Evolutionary conservation across 1,140 invertebrate genomes (phyloP).

Genomic region (Orchesella cincta): DNA sequence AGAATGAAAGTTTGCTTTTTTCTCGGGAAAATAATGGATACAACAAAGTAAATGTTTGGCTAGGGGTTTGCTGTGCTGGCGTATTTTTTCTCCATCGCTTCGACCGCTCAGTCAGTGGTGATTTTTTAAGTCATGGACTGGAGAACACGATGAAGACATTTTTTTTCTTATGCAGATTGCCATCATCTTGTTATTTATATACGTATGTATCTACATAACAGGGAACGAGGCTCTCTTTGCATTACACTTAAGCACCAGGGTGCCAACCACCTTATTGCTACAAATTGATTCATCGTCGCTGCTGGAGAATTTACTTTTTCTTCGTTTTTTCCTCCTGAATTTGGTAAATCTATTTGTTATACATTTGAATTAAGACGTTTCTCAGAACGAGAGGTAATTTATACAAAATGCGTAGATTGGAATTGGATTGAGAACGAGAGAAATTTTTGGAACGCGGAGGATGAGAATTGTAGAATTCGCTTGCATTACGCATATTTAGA

Average conservation of each 20-base stretch:
- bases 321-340: neutral
- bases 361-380: neutral
- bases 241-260: slow-evolving; percentile 1
- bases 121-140: neutral
- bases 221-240: neutral
- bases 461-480: no score
- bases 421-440: no score
- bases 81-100: neutral
- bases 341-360: neutral
- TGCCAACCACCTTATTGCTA: slow-evolving; percentile 27
- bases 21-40: neutral
- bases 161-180: slow-evolving; percentile 19
- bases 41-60: neutral
- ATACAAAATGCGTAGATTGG: no score
- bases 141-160: slow-evolving; percentile 3
- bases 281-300: slow-evolving; percentile 20
- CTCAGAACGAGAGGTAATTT: no score
- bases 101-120: neutral
- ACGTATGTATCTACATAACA: neutral
- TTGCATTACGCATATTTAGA: no score
- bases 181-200: neutral
- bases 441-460: no score
- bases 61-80: neutral
- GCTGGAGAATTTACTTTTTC: neutral
- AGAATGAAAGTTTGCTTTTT: neutral